Percentiles rank a stretch among this genome's conserved stretches.
These are phyloP conservation scores for Automeris io DNA, from an alignment of 2,888 invertebrate species.

Conservation along the genomic window DNA sequence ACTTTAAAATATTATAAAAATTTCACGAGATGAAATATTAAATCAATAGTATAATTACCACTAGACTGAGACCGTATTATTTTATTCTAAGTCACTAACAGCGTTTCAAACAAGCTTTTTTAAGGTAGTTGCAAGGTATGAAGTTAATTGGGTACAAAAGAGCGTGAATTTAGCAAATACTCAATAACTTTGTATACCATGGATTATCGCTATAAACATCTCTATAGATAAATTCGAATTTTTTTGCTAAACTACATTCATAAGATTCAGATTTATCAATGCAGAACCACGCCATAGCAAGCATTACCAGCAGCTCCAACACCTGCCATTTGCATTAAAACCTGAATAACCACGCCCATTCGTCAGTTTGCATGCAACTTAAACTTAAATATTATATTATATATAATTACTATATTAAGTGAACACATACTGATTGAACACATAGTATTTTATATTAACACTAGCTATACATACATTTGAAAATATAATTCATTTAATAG, in stretches of 20 bases:
- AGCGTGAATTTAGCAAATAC: too few species aligned
- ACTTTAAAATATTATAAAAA: too few species aligned
- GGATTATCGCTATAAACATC: neutral
- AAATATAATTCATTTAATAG: slow-evolving; percentile 27
- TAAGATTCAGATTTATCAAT: neutral
- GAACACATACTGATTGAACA: slow-evolving; percentile 68
- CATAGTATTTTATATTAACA: slow-evolving; percentile 31
- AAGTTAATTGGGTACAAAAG: too few species aligned
- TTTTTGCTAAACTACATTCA: neutral
- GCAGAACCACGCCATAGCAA: neutral
- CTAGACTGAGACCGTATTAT: too few species aligned
- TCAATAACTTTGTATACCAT: too few species aligned
- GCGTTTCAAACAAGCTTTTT: too few species aligned
- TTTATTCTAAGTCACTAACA: too few species aligned
- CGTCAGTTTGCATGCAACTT: slow-evolving; percentile 22
- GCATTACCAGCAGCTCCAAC: neutral
- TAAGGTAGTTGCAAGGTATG: too few species aligned
- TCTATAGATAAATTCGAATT: neutral
- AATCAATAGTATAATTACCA: too few species aligned
- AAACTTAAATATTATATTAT: slow-evolving; percentile 25
- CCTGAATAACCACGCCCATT: neutral
- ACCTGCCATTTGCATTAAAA: slow-evolving; percentile 3
- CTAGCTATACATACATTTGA: slow-evolving; percentile 27
- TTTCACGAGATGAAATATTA: too few species aligned
- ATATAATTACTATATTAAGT: slow-evolving; percentile 42